Evolutionary conservation across 2,888 invertebrate genomes (phyloP), one percentile per base, ranked within the genome.

Genomic region (Scaptomyza reducta): DNA sequence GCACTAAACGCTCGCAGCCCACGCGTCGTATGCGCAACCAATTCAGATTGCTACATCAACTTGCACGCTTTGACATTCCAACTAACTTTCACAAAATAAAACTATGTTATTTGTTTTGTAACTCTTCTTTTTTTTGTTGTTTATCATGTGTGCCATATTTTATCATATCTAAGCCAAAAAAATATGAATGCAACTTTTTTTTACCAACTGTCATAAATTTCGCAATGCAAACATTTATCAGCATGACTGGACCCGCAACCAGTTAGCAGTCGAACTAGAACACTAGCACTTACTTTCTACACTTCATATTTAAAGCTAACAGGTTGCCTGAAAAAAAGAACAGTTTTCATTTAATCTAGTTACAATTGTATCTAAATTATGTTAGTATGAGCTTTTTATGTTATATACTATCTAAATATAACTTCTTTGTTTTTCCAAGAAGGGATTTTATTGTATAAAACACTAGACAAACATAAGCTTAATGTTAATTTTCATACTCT

Each of bases 161-260:
- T 79, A 82, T 79, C 82, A 77, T 79, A 82, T 85, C 85, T 82
- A 70, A 84, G 70, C 85, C 85, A 79, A 79, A 81, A 66, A 81
- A 79, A 73, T 79, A 75, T 67, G 77, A 77, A 72, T 65, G 74
- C 63, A 74, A 85, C 77, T 85, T 81, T 84, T 79, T 81, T 67
- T n/a, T n/a, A n/a, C 59, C 64, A 67, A 58, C 75, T 85, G 79
- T 82, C 82, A 79, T 85, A 85, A 82, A 85, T 82, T 82, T 82
- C 65, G 75, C 79, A 73, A 82, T 60, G 82, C 79, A 85, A 85
- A 82, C 77, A 82, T 82, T 85, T 82, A 82, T 85, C 82, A 85
- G 85, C 63, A 53, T 49, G 69, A 53, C 68, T 61, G 73, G 72
- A 71, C 61, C 29, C 60, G 42, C 57, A 57, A 51, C 60, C 53